These are phyloP conservation scores for Microcaecilia unicolor DNA, from an alignment of 2,797 vertebrate species.

Conservation along the genomic window DNA sequence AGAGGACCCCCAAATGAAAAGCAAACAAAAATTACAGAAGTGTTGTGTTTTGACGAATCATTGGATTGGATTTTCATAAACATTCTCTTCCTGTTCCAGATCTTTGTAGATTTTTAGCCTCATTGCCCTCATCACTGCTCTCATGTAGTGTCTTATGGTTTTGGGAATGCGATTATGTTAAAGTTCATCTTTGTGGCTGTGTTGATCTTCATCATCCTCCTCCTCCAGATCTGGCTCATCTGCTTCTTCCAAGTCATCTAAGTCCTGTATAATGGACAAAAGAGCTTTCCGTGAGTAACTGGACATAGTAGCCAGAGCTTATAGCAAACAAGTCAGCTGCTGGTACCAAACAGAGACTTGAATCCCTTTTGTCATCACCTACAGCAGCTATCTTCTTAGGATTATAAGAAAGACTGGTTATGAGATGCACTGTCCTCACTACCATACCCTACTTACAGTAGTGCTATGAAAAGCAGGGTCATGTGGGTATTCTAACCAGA, in stretches of 20 bases:
- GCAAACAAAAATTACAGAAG: too few relatives aligned
- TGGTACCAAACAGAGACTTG: background rate
- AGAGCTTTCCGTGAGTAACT: background rate
- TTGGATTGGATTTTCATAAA: constrained; percentile 43
- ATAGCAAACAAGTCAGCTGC: background rate
- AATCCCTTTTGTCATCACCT: background rate
- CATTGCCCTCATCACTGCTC: constrained; percentile 21
- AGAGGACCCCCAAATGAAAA: too few relatives aligned
- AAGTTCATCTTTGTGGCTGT: constrained; percentile 74
- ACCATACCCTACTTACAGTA: too few relatives aligned
- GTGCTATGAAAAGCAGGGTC: too few relatives aligned
- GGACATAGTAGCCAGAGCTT: background rate
- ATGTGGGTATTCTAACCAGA: too few relatives aligned
- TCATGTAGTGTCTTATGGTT: constrained; percentile 44
- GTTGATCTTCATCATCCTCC: constrained; percentile 59
- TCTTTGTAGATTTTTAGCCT: constrained; percentile 32
- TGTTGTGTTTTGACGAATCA: constrained; percentile 43
- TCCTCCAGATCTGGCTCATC: constrained; percentile 76
- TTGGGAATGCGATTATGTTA: constrained; percentile 56
- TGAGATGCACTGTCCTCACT: too few relatives aligned
- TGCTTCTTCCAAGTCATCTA: constrained; percentile 66
- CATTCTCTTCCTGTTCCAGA: constrained; percentile 27
- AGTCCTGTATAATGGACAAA: constrained; percentile 49
- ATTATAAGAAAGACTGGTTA: too few relatives aligned
- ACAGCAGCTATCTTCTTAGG: too few relatives aligned